Evolutionary conservation across 2,888 invertebrate genomes (phyloP), one percentile per base, ranked within the genome.

Genomic region (Eilema depressum): DNA sequence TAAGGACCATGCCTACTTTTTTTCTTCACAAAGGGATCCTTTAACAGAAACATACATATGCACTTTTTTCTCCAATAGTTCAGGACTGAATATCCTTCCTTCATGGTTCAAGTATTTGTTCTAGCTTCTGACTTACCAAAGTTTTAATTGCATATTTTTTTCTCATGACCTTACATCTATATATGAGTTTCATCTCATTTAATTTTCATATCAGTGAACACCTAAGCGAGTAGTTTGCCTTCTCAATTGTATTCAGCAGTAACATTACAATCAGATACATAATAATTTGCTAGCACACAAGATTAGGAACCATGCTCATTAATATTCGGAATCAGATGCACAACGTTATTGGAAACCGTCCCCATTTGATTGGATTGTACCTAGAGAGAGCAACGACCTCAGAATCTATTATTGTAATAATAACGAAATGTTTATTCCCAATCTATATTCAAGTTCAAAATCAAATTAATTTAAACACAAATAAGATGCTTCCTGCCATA

Each of bases 371-470:
- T 59, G 23, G 57, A n/a, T 26, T 26, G 57, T 11, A 25, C 11
- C 57, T 25, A 26, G 57, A 12, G 25, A 59, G 57, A 25, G 25
- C 57, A 59, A 59, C 17, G 26, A 59, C 57, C 57, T 59, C 12
- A 26, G 10, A 20, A 20, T n/a, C 53, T 20, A 53, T n/a, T n/a
- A n/a, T 53, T 53, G 20, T 5, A 53, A n/a, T 53, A 47, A 53
- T 53, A 53, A 2, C n/a, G 10, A 20, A 47, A 53, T 53, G 8
- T 53, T 53, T 53, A 53, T 53, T 10, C 53, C n/a, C 53, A 53
- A 53, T 53, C 53, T n/a, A 53, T 53, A 53, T 53, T 53, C 53
- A 53, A 53, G 53, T 53, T 53, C 20, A 53, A 53, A 53, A 53
- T 53, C 53, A 53, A 53, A 53, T 53, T 53, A 53, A 53, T 53